phyloP scores from a whole-genome alignment of 2,888 invertebrate genomes.

The Agrilus biguttatus region DNA sequence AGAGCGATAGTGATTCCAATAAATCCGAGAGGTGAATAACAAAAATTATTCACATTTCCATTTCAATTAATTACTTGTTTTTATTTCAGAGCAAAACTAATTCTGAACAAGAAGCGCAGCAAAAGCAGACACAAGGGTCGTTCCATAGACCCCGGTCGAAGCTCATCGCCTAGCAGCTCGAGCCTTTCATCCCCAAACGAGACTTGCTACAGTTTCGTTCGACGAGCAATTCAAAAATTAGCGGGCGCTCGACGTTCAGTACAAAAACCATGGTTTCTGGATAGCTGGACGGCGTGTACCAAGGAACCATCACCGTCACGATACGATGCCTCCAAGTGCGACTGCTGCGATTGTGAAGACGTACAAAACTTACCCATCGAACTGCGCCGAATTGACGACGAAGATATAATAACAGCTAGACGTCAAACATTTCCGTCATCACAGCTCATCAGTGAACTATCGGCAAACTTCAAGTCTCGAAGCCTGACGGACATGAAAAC shows the following conservation, averaged over 20 bases:
- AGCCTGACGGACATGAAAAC: constrained; percentile 74
- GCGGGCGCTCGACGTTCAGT: constrained; percentile 52
- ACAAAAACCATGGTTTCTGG: constrained; percentile 62
- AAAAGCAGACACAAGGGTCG: constrained; percentile 40
- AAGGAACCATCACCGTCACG: constrained; percentile 27
- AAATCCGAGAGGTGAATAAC: constrained; percentile 26
- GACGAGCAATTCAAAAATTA: constrained; percentile 70
- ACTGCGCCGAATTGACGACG: constrained; percentile 62
- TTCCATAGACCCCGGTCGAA: constrained; percentile 49
- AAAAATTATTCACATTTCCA: not conserved
- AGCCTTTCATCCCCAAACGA: constrained; percentile 84
- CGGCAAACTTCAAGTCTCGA: constrained; percentile 57
- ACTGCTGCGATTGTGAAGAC: constrained; percentile 45
- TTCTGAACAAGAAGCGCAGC: constrained; percentile 26
- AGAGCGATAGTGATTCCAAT: constrained; percentile 39
- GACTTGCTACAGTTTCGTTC: constrained; percentile 86
- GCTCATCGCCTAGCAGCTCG: constrained; percentile 62
- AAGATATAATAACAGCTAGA: constrained; percentile 33
- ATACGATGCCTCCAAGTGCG: constrained; percentile 41
- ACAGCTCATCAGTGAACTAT: constrained; percentile 28
- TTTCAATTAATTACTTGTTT: not conserved
- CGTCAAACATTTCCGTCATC: constrained; percentile 37
- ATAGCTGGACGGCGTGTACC: constrained; percentile 51
- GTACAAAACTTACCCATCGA: constrained; percentile 77
- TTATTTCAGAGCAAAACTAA: constrained; percentile 20